Conservation (phyloP, 2,113 vertebrate genomes). For the Oxyura jamaicensis region DNA sequence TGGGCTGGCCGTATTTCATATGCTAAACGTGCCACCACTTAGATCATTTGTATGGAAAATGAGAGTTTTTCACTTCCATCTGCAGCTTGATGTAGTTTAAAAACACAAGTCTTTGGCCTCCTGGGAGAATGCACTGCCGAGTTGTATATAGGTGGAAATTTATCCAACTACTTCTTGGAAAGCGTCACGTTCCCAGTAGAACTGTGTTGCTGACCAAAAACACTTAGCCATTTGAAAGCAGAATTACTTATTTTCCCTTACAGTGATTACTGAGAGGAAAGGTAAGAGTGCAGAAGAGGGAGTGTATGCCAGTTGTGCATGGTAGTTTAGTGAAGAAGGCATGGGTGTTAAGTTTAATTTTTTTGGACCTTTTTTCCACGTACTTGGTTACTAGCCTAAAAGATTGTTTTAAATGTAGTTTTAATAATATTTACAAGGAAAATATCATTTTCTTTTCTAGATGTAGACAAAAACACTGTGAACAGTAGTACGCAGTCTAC, state of each 20-base stretch:
- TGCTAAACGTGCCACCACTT: not conserved
- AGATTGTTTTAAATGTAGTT: not conserved
- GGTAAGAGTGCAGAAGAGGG: not conserved
- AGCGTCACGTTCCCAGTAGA: not conserved
- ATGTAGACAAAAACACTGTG: constrained; percentile 76
- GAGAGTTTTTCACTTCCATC: not conserved
- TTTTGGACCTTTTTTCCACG: not conserved
- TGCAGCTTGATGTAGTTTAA: not conserved
- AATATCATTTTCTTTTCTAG: constrained; percentile 73
- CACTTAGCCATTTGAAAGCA: not conserved
- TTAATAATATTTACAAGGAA: not conserved
- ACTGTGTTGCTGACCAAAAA: not conserved
- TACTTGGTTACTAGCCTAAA: not conserved
- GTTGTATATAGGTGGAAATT: not conserved
- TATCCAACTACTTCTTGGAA: not conserved
- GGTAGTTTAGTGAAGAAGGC: not conserved
- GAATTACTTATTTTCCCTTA: not conserved
- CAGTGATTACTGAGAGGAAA: not conserved
- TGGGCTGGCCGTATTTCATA: not conserved
- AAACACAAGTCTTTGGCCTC: not conserved
- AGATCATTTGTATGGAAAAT: not conserved
- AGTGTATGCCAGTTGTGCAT: not conserved
- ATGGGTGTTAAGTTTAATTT: not conserved
- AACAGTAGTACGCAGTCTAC: constrained; percentile 77
- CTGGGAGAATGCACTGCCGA: not conserved